These are phyloP conservation scores for Epinotia bilunana DNA, from an alignment of 2,888 invertebrate genomes.

Conservation along the genomic window DNA sequence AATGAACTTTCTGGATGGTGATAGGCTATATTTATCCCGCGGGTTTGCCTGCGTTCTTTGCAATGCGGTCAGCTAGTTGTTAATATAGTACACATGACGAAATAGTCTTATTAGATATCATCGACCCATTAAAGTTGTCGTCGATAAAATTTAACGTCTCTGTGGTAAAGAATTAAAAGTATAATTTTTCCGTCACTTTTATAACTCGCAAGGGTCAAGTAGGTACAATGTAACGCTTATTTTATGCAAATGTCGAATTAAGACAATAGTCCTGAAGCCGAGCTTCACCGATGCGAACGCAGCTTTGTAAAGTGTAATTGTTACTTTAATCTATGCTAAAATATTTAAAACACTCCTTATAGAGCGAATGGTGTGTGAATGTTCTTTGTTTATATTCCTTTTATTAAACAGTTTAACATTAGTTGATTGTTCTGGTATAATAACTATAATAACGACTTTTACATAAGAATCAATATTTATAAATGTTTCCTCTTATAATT, in stretches of 20 bases:
- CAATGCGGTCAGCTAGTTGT: too few relatives aligned
- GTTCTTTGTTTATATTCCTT: conserved; percentile 21
- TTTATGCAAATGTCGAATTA: conserved; percentile 55
- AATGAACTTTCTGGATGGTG: too few relatives aligned
- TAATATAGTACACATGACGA: too few relatives aligned
- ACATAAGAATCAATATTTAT: not conserved
- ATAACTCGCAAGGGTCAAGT: not conserved
- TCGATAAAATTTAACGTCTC: not conserved
- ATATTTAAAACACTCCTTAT: conserved; percentile 57
- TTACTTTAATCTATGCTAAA: conserved; percentile 65
- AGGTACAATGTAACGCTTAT: conserved; percentile 48
- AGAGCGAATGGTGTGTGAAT: conserved; percentile 48
- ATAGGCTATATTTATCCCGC: too few relatives aligned
- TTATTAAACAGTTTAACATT: conserved; percentile 13
- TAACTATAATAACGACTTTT: conserved; percentile 2
- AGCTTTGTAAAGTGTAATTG: conserved; percentile 56
- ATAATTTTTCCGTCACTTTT: conserved; percentile 27
- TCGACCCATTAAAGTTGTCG: not conserved
- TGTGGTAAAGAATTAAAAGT: conserved; percentile 3
- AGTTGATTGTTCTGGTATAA: not conserved
- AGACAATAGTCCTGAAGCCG: conserved; percentile 9
- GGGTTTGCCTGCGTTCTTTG: too few relatives aligned
- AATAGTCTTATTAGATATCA: too few relatives aligned
- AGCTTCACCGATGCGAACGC: conserved; percentile 61
- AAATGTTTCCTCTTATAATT: conserved; percentile 6